phyloP scores from a whole-genome alignment of 2,113 vertebrate species.

The Seriola dumerili region DNA sequence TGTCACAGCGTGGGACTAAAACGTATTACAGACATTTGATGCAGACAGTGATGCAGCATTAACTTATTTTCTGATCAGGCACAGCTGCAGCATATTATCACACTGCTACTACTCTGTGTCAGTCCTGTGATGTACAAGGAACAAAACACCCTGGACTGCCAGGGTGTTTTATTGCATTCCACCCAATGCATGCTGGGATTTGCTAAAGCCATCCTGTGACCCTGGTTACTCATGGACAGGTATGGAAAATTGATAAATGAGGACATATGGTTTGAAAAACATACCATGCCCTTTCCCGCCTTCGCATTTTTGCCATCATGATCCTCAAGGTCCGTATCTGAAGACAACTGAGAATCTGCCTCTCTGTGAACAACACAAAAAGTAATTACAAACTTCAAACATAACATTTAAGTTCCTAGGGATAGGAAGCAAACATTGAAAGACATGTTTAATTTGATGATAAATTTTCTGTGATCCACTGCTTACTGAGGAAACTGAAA shows the following conservation, averaged over 20 bases:
- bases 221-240: background rate
- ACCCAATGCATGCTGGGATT: background rate
- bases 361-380: conserved; percentile 86
- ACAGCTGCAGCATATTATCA: background rate
- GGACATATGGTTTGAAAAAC: conserved; percentile 34
- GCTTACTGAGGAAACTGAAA: conserved; percentile 97
- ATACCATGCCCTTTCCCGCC: conserved; percentile 92
- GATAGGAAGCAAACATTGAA: background rate
- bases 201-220: background rate
- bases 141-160: background rate
- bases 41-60: background rate
- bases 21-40: conserved; percentile 19
- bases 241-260: background rate
- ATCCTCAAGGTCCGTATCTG: conserved; percentile 96
- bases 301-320: conserved; percentile 92
- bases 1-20: background rate
- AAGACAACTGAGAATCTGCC: conserved; percentile 95
- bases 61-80: conserved; percentile 2
- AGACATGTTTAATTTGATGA: conserved; percentile 49
- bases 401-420: background rate
- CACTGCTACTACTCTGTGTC: background rate
- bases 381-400: conserved; percentile 4
- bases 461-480: conserved; percentile 67
- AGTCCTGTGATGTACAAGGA: conserved; percentile 4
- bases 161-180: conserved; percentile 6